Base-by-base conservation (phyloP, 2,113 vertebrate genomes). In the Indicator maculatus region DNA sequence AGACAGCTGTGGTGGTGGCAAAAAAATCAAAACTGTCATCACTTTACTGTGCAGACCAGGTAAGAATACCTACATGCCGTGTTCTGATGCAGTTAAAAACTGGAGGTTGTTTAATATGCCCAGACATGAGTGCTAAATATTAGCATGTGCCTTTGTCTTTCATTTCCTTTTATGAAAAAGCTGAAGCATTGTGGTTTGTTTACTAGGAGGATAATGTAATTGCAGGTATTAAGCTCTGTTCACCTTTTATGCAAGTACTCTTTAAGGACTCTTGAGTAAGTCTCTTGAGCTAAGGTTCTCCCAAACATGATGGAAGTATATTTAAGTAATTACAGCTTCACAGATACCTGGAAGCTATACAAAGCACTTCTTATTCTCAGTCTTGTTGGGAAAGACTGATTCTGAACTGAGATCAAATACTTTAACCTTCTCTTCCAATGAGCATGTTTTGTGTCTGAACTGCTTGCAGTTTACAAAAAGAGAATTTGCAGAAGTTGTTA, bases 1-100 rank as follows among this genome's bases (percentile, higher is more conserved):
- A n/a, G 97, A 97, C 13, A 44, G 21, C 8, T 99, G 99, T 95
- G 81, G 21, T 31, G 27, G 7, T n/a, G 97, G 97, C 38, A 97
- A 77, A 38, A 98, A 85, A 76, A 98, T 98, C 76, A 93, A 95
- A 76, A 99, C 98, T 2, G 98, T 98, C 44, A 97, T 99, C 90
- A 98, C 97, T 9, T 97, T 99, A 27, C 74, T 98, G 18, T 99
- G 99, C 95, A 99, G 98, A 93, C 99, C 99, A 93, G 99, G 99
- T 99, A 39, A 94, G 85, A 88, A 60, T 14, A 71, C 83, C 14
- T 16, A 44, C 12, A 36, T 6, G 5, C 3, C 85, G 3, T 93
- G 78, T 36, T 71, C 26, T 33, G 47, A 88, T 58, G 8, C 11
- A 69, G 8, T 53, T 75, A 39, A 83, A 83, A 78, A 39, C 31